Percentiles rank a stretch among this genome's conserved stretches.
phyloP scores from a whole-genome alignment of 2,113 vertebrate species.

The Rhinoderma darwinii region DNA sequence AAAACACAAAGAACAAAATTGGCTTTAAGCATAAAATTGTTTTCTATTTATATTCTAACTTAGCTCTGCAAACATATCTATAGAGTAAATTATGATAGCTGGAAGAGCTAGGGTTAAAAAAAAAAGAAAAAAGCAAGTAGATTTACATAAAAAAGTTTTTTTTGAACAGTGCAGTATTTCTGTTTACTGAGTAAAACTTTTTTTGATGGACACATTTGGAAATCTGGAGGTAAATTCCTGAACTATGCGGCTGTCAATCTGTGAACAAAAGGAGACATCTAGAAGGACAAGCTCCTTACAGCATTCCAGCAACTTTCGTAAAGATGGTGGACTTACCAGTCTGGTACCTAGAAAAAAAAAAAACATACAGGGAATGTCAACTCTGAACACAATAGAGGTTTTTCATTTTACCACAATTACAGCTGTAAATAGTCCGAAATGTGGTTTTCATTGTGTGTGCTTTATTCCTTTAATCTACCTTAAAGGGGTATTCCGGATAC shows the following conservation, averaged over 20 bases:
- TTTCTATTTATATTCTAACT: neutral
- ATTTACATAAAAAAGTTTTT: constrained; percentile 55
- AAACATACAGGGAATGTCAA: neutral
- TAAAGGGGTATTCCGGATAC: too few relatives aligned
- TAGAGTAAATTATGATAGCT: neutral
- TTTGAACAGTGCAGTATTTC: constrained; percentile 62
- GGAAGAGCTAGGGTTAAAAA: neutral
- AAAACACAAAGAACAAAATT: neutral
- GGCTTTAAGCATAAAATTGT: neutral
- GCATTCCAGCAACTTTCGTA: constrained; percentile 90
- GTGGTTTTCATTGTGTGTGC: too few relatives aligned
- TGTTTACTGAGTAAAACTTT: constrained; percentile 96
- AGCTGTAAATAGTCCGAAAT: neutral
- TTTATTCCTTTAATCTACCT: too few relatives aligned
- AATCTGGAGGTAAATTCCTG: constrained; percentile 88
- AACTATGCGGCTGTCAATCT: constrained; percentile 89
- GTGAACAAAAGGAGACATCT: constrained; percentile 98
- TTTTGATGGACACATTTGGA: constrained; percentile 93
- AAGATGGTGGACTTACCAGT: constrained; percentile 86
- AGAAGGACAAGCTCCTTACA: constrained; percentile 89
- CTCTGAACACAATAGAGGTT: neutral
- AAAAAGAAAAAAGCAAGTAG: neutral
- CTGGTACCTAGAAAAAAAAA: constrained; percentile 76
- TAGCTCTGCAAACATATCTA: neutral
- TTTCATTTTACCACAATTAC: neutral